These are phyloP conservation scores for Nebria salina DNA, from an alignment of 2,888 invertebrate genomes.

Conservation along the genomic window DNA sequence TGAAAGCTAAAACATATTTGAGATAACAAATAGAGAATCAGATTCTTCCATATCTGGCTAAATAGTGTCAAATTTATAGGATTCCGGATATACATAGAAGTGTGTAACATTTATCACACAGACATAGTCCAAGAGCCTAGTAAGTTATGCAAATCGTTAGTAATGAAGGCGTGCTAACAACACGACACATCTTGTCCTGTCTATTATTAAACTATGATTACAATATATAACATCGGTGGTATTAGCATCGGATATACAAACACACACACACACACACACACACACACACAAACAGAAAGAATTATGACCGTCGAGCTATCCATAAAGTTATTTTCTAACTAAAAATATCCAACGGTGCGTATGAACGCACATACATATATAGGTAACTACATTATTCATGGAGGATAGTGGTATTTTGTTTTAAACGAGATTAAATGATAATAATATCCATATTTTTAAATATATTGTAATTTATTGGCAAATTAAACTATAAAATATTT, in stretches of 20 bases:
- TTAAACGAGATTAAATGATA: conserved; percentile 1
- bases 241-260: conserved; percentile 24
- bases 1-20: too few relatives aligned
- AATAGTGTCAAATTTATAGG: background rate
- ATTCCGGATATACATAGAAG: background rate
- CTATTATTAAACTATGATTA: conserved; percentile 45
- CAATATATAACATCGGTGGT: conserved; percentile 42
- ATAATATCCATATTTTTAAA: background rate
- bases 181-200: conserved; percentile 37
- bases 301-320: background rate
- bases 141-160: conserved; percentile 45
- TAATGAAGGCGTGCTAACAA: conserved; percentile 46
- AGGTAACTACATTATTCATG: background rate
- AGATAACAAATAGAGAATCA: background rate
- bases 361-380: too few relatives aligned
- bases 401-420: background rate
- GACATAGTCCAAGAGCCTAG: conserved; percentile 12
- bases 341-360: background rate
- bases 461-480: background rate
- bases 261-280: conserved; percentile 1
- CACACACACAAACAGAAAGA: background rate
- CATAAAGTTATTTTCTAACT: background rate
- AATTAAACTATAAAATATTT: background rate
- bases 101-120: conserved; percentile 35
- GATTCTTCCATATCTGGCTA: background rate